These are phyloP conservation scores for Mormyrops attenuatus DNA, from an alignment of 2,797 vertebrate genomes.

Conservation along the genomic window DNA sequence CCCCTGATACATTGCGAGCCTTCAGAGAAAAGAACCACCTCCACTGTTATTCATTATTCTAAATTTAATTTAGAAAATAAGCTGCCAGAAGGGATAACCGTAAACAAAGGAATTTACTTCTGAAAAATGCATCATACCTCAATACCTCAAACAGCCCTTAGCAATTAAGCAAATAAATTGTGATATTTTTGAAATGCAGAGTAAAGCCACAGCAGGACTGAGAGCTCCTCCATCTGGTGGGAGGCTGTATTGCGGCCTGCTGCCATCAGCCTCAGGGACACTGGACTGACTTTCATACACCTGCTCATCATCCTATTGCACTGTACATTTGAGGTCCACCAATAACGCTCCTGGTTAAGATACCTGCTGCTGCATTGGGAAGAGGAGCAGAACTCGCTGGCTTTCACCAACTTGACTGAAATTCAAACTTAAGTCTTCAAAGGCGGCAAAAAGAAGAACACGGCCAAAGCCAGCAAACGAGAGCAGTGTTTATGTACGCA, in stretches of 20 bases:
- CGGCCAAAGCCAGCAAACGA: not conserved
- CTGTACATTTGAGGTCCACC: not conserved
- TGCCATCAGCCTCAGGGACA: not conserved
- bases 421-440: not conserved
- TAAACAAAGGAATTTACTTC: not conserved
- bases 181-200: not conserved
- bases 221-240: not conserved
- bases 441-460: not conserved
- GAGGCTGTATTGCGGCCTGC: not conserved
- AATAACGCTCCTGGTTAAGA: not conserved
- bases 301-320: not conserved
- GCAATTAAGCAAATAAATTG: conserved; percentile 5
- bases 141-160: not conserved
- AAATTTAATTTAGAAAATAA: not conserved
- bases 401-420: not conserved
- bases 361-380: not conserved
- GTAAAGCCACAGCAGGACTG: not conserved
- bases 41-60: not conserved
- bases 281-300: not conserved
- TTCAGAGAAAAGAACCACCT: not conserved
- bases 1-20: not conserved
- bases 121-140: not conserved
- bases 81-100: not conserved
- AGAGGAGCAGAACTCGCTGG: not conserved
- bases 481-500: not conserved